Percentiles rank a stretch among this genome's conserved stretches.
phyloP scores from a whole-genome alignment of 2,113 vertebrate species.

The Cynopterus brachyotis region DNA sequence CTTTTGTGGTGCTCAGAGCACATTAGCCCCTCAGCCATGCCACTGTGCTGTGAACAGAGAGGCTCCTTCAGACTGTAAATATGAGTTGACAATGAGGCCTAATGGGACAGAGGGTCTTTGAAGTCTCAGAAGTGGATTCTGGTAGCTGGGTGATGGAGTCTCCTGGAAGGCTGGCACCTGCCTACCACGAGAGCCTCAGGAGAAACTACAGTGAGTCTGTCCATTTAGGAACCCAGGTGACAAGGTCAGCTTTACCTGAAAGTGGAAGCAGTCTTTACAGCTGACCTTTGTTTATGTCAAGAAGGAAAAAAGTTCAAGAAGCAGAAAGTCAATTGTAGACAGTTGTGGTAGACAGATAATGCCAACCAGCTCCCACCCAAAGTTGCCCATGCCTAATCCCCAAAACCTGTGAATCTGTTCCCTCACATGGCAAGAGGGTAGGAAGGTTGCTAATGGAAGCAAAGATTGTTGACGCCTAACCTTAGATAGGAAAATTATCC shows the following conservation, averaged over 20 bases:
- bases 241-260: neutral
- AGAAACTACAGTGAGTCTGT: neutral
- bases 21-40: neutral
- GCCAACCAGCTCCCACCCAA: neutral
- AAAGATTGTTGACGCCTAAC: neutral
- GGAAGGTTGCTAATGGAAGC: neutral
- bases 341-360: neutral
- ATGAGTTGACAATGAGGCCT: neutral
- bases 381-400: neutral
- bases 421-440: neutral
- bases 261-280: neutral
- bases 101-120: neutral
- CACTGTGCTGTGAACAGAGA: neutral
- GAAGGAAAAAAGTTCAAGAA: neutral
- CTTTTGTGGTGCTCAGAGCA: neutral
- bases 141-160: neutral
- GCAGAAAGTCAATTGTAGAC: neutral
- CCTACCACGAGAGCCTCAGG: neutral
- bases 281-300: neutral
- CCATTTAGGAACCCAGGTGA: neutral
- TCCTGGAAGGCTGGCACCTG: neutral
- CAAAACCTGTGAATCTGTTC: neutral
- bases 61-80: neutral
- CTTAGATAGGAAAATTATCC: neutral
- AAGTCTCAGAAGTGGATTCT: neutral